Evolutionary conservation across 2,113 vertebrate genomes (phyloP).

Genomic region (Neoarius graeffei): DNA sequence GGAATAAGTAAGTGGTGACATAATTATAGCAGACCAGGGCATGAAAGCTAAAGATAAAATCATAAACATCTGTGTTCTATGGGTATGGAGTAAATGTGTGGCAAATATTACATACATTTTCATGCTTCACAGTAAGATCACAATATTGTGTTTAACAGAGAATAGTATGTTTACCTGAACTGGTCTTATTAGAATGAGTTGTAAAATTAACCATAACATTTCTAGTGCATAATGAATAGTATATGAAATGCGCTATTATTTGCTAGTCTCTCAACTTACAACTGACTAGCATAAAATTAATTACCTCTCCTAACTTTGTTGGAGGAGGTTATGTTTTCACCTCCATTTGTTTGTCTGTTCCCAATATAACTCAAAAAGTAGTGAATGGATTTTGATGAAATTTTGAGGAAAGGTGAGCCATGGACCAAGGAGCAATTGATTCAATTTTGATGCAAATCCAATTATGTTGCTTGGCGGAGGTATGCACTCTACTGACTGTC

Average conservation of each 20-base stretch:
- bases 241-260: background rate
- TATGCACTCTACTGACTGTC: too few species aligned
- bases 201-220: background rate
- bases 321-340: too few species aligned
- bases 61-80: background rate
- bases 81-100: background rate
- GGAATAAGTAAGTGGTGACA: constrained; percentile 29
- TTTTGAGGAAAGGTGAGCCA: too few species aligned
- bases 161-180: background rate
- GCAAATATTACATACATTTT: background rate
- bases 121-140: background rate
- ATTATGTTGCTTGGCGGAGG: too few species aligned
- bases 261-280: background rate
- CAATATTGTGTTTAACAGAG: background rate
- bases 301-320: too few species aligned
- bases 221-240: background rate
- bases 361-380: too few species aligned
- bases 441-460: too few species aligned
- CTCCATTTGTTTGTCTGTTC: too few species aligned
- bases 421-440: too few species aligned
- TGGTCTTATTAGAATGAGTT: background rate
- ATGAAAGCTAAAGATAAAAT: background rate
- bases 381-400: too few species aligned
- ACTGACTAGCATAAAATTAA: background rate
- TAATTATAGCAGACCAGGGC: constrained; percentile 29